Evolutionary conservation across 2,888 invertebrate genomes (phyloP).

Genomic region (Conchocele bisecta): DNA sequence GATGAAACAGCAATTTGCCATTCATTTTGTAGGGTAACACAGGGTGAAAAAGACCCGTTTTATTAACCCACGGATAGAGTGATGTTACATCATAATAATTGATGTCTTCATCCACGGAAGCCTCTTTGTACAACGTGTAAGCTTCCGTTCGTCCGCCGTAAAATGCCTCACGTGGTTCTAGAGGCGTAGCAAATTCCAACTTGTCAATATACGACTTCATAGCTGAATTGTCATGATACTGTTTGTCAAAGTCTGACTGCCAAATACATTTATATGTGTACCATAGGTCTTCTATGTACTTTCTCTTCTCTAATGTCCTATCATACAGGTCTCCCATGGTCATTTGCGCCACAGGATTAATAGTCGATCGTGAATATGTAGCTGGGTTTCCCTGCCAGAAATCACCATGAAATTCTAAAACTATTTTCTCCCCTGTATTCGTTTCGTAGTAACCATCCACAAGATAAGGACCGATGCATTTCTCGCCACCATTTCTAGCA

Average conservation of each 20-base stretch:
- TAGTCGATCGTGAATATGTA: slow-evolving; percentile 17
- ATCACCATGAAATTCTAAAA: slow-evolving; percentile 23
- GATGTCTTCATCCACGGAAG: slow-evolving; percentile 5
- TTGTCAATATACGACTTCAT: slow-evolving; percentile 39
- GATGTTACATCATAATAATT: slow-evolving; percentile 35
- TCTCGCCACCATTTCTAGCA: slow-evolving; percentile 17
- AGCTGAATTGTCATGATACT: slow-evolving; percentile 33
- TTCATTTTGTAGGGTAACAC: no score
- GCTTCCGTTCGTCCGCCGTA: slow-evolving; percentile 28
- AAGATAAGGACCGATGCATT: slow-evolving; percentile 23
- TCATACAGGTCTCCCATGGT: slow-evolving; percentile 39
- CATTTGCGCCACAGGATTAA: slow-evolving; percentile 31
- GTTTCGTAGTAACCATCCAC: slow-evolving; percentile 26
- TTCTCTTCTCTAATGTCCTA: slow-evolving; percentile 32
- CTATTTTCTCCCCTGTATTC: background rate
- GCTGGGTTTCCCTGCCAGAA: slow-evolving; percentile 31
- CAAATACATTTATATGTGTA: slow-evolving; percentile 54
- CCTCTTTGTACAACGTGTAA: slow-evolving; percentile 26
- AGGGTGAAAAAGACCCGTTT: no score
- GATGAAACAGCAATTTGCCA: no score
- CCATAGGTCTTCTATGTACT: slow-evolving; percentile 33
- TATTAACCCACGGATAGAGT: slow-evolving; percentile 24
- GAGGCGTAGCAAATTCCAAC: background rate
- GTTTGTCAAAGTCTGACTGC: slow-evolving; percentile 61
- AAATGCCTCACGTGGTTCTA: slow-evolving; percentile 9